Percentiles rank a stretch among this genome's conserved stretches.
Conservation (phyloP, 2,113 vertebrate genomes). For the Orcinus orca region DNA sequence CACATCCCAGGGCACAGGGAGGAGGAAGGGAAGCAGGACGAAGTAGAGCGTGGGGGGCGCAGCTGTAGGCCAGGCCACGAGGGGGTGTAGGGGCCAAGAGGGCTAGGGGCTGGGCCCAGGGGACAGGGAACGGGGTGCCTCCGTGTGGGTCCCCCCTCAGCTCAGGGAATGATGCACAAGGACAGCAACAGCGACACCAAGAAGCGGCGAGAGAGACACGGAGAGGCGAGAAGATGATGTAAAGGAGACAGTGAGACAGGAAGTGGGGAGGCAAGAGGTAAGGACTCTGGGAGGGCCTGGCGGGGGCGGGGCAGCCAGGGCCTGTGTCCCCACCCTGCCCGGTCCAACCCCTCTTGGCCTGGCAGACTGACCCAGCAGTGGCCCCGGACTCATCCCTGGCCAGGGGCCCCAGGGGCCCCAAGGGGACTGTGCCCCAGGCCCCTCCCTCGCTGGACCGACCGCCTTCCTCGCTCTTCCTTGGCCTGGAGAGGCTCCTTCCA, state of each 20-base stretch:
- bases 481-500: constrained; percentile 60
- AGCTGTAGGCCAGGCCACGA: not conserved
- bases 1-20: not conserved
- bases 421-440: constrained; percentile 30
- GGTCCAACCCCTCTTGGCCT: not conserved
- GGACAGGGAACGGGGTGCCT: not conserved
- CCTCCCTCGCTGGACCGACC: constrained; percentile 36
- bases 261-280: not conserved
- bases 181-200: not conserved
- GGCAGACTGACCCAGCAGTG: constrained; percentile 37
- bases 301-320: not conserved
- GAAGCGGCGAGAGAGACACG: constrained; percentile 53
- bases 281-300: not conserved
- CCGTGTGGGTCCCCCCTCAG: not conserved
- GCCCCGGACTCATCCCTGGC: constrained; percentile 14
- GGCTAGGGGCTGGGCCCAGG: not conserved
- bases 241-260: not conserved
- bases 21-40: not conserved
- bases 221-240: constrained; percentile 31
- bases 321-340: not conserved
- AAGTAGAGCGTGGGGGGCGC: not conserved
- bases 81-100: not conserved
- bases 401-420: not conserved
- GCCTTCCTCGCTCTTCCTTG: constrained; percentile 35
- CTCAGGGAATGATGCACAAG: not conserved